Conservation (phyloP, 2,888 invertebrate genomes). For the Epiblema foenella region DNA sequence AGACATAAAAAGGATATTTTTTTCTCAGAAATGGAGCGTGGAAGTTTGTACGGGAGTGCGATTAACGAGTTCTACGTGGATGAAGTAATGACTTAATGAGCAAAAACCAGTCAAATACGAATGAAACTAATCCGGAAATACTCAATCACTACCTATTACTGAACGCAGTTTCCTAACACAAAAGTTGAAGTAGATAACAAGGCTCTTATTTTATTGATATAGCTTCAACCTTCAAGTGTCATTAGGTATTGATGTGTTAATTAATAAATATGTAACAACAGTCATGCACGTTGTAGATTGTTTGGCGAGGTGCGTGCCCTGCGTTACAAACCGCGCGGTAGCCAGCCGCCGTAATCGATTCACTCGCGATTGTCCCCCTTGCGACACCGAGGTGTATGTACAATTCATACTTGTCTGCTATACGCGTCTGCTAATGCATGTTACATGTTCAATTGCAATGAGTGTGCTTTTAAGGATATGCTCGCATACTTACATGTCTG, state of each 20-base stretch:
- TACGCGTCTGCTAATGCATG: constrained; percentile 27
- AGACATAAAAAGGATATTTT: not conserved
- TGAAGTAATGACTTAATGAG: not conserved
- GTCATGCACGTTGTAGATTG: constrained; percentile 38
- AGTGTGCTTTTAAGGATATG: constrained; percentile 31
- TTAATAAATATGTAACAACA: constrained; percentile 37
- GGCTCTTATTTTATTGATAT: not conserved
- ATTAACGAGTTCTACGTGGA: not conserved
- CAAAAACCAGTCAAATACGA: not conserved
- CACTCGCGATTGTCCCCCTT: constrained; percentile 64
- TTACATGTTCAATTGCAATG: constrained; percentile 40
- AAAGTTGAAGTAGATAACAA: not conserved
- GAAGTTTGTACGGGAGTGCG: not conserved
- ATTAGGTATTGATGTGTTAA: constrained; percentile 25
- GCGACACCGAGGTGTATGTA: constrained; percentile 38
- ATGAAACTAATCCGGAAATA: too few species aligned
- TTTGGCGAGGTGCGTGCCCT: constrained; percentile 51
- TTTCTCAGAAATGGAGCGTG: not conserved
- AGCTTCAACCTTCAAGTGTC: constrained; percentile 21
- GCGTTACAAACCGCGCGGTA: constrained; percentile 50
- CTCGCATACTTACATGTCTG: constrained; percentile 40
- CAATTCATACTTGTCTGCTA: constrained; percentile 28
- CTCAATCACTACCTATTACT: too few species aligned
- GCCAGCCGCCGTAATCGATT: constrained; percentile 66
- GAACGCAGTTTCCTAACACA: not conserved